Evolutionary conservation across 1,140 invertebrate species (phyloP).

Genomic region (Neuroterus valhalla): DNA sequence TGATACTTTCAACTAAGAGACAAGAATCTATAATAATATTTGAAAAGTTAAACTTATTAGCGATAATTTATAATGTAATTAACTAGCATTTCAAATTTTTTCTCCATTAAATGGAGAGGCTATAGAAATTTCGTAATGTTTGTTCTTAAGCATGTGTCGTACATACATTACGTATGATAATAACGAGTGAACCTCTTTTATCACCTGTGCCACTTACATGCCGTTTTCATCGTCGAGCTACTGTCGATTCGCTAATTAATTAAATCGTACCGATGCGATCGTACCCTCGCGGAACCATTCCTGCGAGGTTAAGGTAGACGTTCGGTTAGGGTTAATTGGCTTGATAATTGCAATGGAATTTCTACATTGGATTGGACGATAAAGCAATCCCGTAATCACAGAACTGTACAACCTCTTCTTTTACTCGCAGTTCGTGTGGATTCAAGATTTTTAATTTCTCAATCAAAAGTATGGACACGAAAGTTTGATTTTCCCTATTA

Average conservation of each 20-base stretch:
- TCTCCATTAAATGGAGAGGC: too few relatives aligned
- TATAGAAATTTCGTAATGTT: too few relatives aligned
- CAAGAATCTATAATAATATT: too few relatives aligned
- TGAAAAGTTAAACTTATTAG: too few relatives aligned
- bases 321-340: slow-evolving; percentile 47
- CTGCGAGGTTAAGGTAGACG: slow-evolving; percentile 37
- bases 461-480: background rate
- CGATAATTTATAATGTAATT: too few relatives aligned
- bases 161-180: too few relatives aligned
- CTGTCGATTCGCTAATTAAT: slow-evolving; percentile 51
- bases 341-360: slow-evolving; percentile 32
- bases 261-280: slow-evolving; percentile 54
- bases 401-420: background rate
- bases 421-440: background rate
- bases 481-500: too few relatives aligned
- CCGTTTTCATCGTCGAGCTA: slow-evolving; percentile 37
- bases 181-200: background rate
- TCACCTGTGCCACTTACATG: background rate
- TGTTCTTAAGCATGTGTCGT: too few relatives aligned
- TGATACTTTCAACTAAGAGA: too few relatives aligned
- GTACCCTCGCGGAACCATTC: slow-evolving; percentile 31
- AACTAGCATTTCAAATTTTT: too few relatives aligned
- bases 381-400: slow-evolving; percentile 17
- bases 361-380: slow-evolving; percentile 19
- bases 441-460: background rate